Evolutionary conservation across 1,140 invertebrate species (phyloP), one percentile per base, ranked within the genome.

Genomic region (Sesamia nonagrioides): DNA sequence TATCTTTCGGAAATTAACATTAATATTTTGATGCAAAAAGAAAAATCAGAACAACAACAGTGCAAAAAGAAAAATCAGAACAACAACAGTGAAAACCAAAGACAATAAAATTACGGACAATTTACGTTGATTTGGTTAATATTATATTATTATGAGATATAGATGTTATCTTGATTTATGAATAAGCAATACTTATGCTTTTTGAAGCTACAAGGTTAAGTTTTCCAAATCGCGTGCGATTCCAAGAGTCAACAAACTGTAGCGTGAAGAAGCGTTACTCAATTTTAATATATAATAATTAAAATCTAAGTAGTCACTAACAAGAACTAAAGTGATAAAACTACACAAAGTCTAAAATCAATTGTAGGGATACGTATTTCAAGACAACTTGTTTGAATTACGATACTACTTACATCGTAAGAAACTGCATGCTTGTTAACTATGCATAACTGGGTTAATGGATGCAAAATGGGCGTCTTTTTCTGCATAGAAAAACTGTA

Each of bases 401-500:
- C 54, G 37, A 74, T 42, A 60, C 52, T 42, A 60, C 52, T 50
- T 61, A 60, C 21, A 50, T 75, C 8, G 40, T 37, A 61, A 42
- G 73, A 78, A 79, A 69, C 79, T 77, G 66, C 52, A 63, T 52
- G 81, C 74, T 76, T 80, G 71, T 83, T 78, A 79, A 66, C 81
- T 78, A 79, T 81, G 78, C 76, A 83, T 84, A 86, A 84, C 82
- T 86, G 80, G 83, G 86, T 81, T 86, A 86, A 88, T 88, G 80
- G 72, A 78, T 63, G 74, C 60, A 81, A 50, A 74, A 77, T 60
- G 58, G 58, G 58, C 73, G 45, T 75, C 1, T 40, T 61, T 40
- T 61, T 9, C 37, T 48, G 40, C 7, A n/a, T 17, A 79, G 40
- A 80, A 72, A 84, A 79, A 81, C 37, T 58, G 66, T 77, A 54